Base-by-base conservation (phyloP, 2,113 vertebrate species). In the Gnathonemus longibarbis region DNA sequence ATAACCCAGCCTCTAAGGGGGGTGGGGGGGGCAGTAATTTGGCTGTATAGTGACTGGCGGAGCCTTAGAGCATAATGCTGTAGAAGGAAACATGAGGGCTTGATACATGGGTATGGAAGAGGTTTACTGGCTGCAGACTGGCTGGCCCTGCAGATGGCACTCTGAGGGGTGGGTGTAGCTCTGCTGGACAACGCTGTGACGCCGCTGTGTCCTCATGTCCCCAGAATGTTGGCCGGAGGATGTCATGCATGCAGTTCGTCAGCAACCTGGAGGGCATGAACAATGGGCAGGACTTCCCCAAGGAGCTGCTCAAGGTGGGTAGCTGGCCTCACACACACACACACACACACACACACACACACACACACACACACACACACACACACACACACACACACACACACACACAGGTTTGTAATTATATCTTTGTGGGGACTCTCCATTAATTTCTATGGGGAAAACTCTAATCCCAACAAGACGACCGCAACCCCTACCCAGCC, bases 221-320 rank as follows among this genome's bases (percentile, higher is more conserved):
- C 7, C 92, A 99, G 98, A 99, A 99, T 92, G 95, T 98, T 21
- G 98, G 98, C 62, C 99, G 98, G 91, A 96, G 97, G 94, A 99
- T 99, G 98, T 98, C 98, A 80, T 98, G 97, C 88, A 94, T 96
- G 0, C 98, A 99, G 93, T 99, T 99, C 93, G 95, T 98, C 87
- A 94, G 95, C 83, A 99, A 99, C 94, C 94, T 99, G 94, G 98
- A 99, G 90, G 98, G 98, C 93, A 96, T 99, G 93, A 99, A 98
- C 2, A 95, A 96, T 45, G 97, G 98, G 24, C 96, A 96, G 86
- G 98, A 99, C 92, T 99, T 98, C 92, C 96, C 97, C 89, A 97
- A 95, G 94, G 98, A 99, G 50, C 96, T 98, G 92, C 98, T 99
- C 88, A 99, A 99, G 97, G 98, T 99, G 96, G 96, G 94, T 91